Percentiles rank a stretch among this genome's conserved stretches.
phyloP scores from a whole-genome alignment of 2,113 vertebrate genomes.

The Dolichallabes microphthalmus region DNA sequence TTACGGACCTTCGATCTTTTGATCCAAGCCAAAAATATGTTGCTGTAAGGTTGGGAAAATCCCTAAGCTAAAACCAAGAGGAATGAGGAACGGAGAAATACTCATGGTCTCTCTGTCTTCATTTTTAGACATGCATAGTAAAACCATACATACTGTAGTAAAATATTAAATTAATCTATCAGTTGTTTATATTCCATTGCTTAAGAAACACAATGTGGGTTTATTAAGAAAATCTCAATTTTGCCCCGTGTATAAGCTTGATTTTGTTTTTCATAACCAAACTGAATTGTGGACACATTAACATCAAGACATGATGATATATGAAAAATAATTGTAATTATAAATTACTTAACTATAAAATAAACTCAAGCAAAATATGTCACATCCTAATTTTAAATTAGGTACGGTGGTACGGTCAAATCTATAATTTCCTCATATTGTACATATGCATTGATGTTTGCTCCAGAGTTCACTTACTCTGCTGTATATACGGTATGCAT shows the following conservation, averaged over 20 bases:
- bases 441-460: neutral
- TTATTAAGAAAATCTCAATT: neutral
- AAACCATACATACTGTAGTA: neutral
- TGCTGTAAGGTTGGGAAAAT: neutral
- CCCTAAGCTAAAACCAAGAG: neutral
- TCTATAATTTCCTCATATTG: neutral
- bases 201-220: neutral
- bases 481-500: neutral
- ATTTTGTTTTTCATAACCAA: too few relatives aligned
- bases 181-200: neutral
- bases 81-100: neutral
- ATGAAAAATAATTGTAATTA: too few relatives aligned
- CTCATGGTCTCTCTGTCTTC: neutral
- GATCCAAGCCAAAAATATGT: neutral
- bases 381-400: too few relatives aligned
- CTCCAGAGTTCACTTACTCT: neutral
- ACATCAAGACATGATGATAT: neutral
- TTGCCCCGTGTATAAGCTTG: neutral
- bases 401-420: neutral
- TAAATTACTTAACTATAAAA: too few relatives aligned
- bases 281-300: neutral
- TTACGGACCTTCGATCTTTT: neutral
- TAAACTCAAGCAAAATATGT: too few relatives aligned
- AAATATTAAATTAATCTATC: neutral
- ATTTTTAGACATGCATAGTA: neutral